Evolutionary conservation across 2,888 invertebrate genomes (phyloP).

Genomic region (Rotaria magnacalcarata): DNA sequence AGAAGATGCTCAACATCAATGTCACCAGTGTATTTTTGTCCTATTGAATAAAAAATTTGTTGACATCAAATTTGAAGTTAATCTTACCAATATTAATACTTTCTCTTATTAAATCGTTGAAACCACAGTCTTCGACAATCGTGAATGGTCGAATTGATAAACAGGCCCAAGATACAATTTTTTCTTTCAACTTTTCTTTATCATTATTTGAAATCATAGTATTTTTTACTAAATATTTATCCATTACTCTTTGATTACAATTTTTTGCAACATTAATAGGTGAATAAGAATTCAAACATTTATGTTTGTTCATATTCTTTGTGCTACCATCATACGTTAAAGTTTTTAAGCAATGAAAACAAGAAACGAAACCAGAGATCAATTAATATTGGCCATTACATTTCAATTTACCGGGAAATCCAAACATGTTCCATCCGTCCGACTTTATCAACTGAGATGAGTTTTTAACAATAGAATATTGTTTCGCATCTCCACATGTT

Average conservation of each 20-base stretch:
- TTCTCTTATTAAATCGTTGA: not conserved
- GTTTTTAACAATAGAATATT: not conserved
- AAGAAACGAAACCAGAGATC: not conserved
- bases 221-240: not conserved
- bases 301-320: not conserved
- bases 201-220: not conserved
- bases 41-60: not conserved
- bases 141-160: not conserved
- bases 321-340: not conserved
- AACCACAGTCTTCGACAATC: not conserved
- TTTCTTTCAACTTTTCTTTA: not conserved
- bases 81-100: not conserved
- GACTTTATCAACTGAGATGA: not conserved
- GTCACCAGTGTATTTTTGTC: not conserved
- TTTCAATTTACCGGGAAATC: not conserved
- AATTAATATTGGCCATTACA: not conserved
- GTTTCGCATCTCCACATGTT: not conserved
- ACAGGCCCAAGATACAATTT: not conserved
- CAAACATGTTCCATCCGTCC: not conserved
- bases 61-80: not conserved
- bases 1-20: not conserved
- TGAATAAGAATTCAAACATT: not conserved
- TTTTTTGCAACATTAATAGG: no score
- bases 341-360: not conserved
- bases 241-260: not conserved